Base-by-base conservation (phyloP, 2,797 vertebrate species). In the Syngnathus rostellatus region DNA sequence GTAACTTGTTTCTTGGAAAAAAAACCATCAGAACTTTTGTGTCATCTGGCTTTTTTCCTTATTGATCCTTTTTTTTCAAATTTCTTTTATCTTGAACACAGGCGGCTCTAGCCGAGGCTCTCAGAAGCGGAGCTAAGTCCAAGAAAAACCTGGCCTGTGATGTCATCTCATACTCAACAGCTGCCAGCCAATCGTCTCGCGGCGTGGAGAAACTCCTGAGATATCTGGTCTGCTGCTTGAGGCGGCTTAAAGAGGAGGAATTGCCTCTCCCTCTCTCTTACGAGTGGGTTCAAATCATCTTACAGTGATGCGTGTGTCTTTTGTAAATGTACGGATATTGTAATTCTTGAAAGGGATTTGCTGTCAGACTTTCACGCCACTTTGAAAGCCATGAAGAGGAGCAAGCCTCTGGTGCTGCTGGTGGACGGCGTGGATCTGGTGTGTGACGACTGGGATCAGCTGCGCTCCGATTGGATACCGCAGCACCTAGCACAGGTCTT, bases 401-500 rank as follows among this genome's bases (percentile, higher is more conserved):
- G 61, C n/a, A 86, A 85, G 65, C 77, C 84, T 39, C 76, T 94
- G 45, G 88, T 89, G 21, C 64, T 96, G 70, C 67, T 95, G 8
- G 64, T 95, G 0, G 94, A 95, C 23, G 93, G 92, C 14, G 90
- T 85, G 0, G 94, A 95, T 76, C 81, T 83, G 5, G 63, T 93
- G 12, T 88, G 72, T 14, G 90, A 92, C 17, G 64, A 72, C 58
- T 77, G 72, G 38, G 92, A 90, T 60, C 90, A 89, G 57, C 78
- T 82, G n/a, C 83, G 71, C 81, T 94, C 89, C 54, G 92, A 94
- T 46, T 96, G 94, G 94, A 91, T 95, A 38, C 93, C 94, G 11
- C 86, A 90, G 71, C 76, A 78, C 17, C 74, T 94, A 67, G 91
- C 93, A 45, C 69, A 69, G 87, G 94, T 94, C 43, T 67, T 85